Conservation (phyloP, 2,888 invertebrate species). For the Philereme transversata region DNA sequence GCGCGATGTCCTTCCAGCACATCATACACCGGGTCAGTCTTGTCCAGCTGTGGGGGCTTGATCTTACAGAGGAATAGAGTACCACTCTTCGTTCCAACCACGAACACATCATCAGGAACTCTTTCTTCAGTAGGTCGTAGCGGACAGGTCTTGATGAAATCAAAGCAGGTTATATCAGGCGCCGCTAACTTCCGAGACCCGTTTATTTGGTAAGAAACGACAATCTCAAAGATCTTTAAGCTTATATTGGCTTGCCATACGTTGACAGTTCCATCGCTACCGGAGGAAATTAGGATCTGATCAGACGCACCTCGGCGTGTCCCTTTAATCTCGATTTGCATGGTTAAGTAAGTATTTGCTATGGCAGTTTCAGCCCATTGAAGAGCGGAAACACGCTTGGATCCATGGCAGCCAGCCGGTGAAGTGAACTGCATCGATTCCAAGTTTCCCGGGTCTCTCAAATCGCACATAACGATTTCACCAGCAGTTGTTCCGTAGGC, state of each 20-base stretch:
- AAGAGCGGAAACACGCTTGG: constrained; percentile 57
- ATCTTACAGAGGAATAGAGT: constrained; percentile 59
- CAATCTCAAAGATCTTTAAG: constrained; percentile 59
- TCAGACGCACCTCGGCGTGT: constrained; percentile 66
- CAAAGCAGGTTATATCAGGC: constrained; percentile 68
- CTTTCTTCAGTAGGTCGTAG: constrained; percentile 58
- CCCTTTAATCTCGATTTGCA: constrained; percentile 61
- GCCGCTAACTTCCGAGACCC: constrained; percentile 51
- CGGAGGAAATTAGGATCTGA: constrained; percentile 56
- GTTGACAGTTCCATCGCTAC: constrained; percentile 60
- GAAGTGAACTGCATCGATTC: constrained; percentile 57
- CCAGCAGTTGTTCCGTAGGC: constrained; percentile 71
- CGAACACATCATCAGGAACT: constrained; percentile 60
- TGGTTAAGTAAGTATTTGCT: constrained; percentile 58
- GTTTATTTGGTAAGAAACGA: constrained; percentile 59
- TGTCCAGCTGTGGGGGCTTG: constrained; percentile 42
- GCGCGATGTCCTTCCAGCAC: constrained; percentile 59
- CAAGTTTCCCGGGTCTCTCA: constrained; percentile 44
- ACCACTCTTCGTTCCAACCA: constrained; percentile 65
- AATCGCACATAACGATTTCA: constrained; percentile 66
- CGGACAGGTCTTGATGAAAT: constrained; percentile 62
- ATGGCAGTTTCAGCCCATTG: constrained; percentile 64
- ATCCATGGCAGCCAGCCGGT: constrained; percentile 62
- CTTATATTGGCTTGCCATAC: constrained; percentile 69
- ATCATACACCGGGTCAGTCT: constrained; percentile 58